Evolutionary conservation across 2,113 vertebrate genomes (phyloP).

Genomic region (Willisornis vidua): DNA sequence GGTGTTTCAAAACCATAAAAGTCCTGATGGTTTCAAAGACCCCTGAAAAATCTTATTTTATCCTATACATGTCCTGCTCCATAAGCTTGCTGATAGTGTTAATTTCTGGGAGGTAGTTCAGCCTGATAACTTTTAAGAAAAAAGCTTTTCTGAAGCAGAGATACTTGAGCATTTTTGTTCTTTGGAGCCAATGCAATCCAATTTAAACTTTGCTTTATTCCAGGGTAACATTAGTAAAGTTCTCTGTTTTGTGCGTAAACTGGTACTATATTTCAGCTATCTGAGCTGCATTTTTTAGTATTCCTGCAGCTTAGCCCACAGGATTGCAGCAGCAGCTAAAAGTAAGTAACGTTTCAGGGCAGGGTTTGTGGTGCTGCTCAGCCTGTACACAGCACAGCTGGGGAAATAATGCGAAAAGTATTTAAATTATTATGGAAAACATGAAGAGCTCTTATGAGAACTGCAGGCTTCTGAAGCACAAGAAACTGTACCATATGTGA

Average conservation of each 20-base stretch:
- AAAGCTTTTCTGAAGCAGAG: not conserved
- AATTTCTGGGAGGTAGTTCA: not conserved
- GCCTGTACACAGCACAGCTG: not conserved
- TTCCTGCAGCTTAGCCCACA: not conserved
- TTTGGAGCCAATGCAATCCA: not conserved
- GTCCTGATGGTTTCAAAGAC: not conserved
- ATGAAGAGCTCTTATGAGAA: not conserved
- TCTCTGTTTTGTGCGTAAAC: not conserved
- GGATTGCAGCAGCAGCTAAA: not conserved
- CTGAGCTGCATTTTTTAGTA: not conserved
- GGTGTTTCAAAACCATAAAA: not conserved
- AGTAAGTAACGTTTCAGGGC: not conserved
- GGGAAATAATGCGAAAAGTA: not conserved
- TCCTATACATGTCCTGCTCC: not conserved
- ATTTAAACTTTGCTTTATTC: not conserved
- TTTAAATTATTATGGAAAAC: conserved; percentile 33
- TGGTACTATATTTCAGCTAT: not conserved
- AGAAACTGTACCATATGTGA: not conserved
- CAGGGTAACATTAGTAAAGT: not conserved
- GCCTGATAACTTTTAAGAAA: not conserved
- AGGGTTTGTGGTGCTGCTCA: not conserved
- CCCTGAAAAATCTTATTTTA: not conserved
- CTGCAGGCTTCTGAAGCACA: not conserved
- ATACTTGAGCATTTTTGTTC: not conserved
- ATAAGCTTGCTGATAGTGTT: not conserved